Evolutionary conservation across 2,888 invertebrate species (phyloP).

Genomic region (Oligia fasciuncula): DNA sequence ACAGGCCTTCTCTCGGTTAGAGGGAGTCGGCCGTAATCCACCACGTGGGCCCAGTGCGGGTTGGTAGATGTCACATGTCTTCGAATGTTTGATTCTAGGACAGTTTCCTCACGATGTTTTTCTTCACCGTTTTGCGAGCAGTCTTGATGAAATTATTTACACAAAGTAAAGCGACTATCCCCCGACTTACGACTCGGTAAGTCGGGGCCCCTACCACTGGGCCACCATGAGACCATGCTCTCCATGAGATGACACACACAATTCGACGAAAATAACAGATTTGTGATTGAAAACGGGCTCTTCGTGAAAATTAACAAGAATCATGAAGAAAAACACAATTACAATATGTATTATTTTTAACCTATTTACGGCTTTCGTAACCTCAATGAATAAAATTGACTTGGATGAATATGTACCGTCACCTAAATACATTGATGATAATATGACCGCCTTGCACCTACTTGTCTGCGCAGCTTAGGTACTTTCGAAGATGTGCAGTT

Average conservation of each 20-base stretch:
- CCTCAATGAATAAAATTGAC: slow-evolving; percentile 61
- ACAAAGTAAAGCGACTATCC: background rate
- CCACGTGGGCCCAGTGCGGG: background rate
- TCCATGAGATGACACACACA: background rate
- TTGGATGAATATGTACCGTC: slow-evolving; percentile 46
- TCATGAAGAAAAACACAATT: slow-evolving; percentile 18
- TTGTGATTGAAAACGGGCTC: background rate
- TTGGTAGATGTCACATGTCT: background rate
- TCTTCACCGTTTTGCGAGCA: background rate
- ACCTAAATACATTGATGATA: slow-evolving; percentile 48
- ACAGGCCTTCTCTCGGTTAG: too few species aligned
- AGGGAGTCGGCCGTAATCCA: too few species aligned
- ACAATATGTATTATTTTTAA: slow-evolving; percentile 33
- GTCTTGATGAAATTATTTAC: background rate
- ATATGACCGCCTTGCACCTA: slow-evolving; percentile 20
- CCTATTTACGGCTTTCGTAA: slow-evolving; percentile 35
- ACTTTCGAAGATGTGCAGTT: background rate
- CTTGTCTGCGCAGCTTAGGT: background rate
- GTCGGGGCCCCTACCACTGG: background rate
- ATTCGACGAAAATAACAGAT: slow-evolving; percentile 5
- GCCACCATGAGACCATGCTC: background rate
- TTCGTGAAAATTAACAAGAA: slow-evolving; percentile 16
- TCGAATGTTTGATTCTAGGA: too few species aligned
- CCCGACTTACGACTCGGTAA: background rate
- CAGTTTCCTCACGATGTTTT: background rate